Conservation (phyloP, 2,113 vertebrate genomes). For the Dendrocopos noguchii region DNA sequence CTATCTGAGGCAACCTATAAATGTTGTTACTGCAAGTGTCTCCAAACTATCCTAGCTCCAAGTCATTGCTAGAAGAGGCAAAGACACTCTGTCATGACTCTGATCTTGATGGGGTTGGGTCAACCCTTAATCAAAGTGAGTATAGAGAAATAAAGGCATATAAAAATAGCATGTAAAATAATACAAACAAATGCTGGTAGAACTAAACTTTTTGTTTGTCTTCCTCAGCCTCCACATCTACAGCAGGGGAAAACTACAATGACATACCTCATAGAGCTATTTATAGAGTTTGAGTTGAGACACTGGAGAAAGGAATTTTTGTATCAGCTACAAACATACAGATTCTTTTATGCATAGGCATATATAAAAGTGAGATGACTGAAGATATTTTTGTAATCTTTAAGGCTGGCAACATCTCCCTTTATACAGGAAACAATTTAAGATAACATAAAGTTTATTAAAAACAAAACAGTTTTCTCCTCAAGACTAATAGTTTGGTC, state of each 20-base stretch:
- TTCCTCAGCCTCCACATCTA: background rate
- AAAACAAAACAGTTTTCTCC: slow-evolving; percentile 51
- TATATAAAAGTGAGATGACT: background rate
- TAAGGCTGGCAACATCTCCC: background rate
- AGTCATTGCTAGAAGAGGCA: background rate
- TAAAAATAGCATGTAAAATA: background rate
- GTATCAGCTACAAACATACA: background rate
- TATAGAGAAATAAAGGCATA: background rate
- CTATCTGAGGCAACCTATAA: background rate
- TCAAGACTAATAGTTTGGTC: slow-evolving; percentile 3
- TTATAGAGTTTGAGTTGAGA: background rate
- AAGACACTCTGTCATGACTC: background rate
- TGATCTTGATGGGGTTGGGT: background rate
- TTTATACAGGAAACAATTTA: slow-evolving; percentile 34
- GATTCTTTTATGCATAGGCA: background rate
- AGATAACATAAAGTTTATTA: slow-evolving; percentile 45
- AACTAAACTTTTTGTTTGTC: background rate
- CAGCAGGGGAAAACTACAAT: background rate
- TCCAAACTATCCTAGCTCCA: background rate
- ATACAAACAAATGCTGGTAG: background rate
- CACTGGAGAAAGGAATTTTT: background rate
- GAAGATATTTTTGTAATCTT: background rate
- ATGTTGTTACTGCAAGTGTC: background rate
- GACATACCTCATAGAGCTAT: background rate
- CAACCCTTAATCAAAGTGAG: background rate